Percentiles rank a stretch among this genome's conserved stretches.
Conservation (phyloP, 2,797 vertebrate species). For the Selene dorsalis region DNA sequence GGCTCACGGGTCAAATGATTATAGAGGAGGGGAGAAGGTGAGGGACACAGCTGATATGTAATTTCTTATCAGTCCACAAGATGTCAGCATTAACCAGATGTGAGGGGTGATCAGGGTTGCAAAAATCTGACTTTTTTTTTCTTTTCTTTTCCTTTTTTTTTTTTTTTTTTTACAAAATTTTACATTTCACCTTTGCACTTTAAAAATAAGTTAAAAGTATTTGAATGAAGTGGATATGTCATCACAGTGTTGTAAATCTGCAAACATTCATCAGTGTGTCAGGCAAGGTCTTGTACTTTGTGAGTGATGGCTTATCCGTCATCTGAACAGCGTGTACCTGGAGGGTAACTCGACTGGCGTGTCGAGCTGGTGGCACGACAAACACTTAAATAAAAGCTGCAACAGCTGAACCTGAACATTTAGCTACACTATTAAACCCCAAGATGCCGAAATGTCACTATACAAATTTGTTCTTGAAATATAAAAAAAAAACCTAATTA, state of each 20-base stretch:
- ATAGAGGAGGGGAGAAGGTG: neutral
- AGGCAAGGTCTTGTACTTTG: neutral
- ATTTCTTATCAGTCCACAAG: slow-evolving; percentile 58
- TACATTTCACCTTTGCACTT: neutral
- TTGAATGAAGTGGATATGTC: neutral
- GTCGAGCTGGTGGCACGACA: neutral
- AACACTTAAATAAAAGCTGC: neutral
- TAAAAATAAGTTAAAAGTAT: neutral
- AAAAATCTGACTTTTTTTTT: too few species aligned
- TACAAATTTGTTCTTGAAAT: too few species aligned
- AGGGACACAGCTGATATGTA: slow-evolving; percentile 9
- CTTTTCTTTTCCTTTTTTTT: too few species aligned
- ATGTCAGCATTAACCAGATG: slow-evolving; percentile 65
- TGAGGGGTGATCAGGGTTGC: too few species aligned
- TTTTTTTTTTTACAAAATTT: neutral
- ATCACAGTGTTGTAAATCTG: neutral
- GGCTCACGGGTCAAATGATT: slow-evolving; percentile 21
- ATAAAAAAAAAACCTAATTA: too few species aligned
- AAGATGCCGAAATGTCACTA: too few species aligned
- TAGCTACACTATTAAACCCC: neutral
- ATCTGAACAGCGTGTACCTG: neutral
- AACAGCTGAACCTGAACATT: neutral
- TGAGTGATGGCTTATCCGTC: neutral
- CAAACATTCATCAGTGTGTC: neutral
- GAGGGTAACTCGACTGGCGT: neutral